A percentile compares a stretch with the other conserved stretches of the same genome.
Conservation (phyloP, 1,140 invertebrate genomes). For the Zaprionus davidi region DNA sequence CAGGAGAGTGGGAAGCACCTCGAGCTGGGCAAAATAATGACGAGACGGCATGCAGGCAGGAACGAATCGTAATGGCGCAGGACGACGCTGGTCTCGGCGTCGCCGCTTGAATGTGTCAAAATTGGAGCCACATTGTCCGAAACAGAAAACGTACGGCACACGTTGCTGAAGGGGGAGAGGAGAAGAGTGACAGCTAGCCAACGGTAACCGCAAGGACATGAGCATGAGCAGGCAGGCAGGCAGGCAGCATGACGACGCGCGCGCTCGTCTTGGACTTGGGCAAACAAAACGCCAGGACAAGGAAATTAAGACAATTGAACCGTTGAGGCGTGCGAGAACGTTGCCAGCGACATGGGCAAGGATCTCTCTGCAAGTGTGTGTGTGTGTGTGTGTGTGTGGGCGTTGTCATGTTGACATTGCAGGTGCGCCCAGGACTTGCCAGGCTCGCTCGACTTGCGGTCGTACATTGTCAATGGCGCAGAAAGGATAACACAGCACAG, state of each 20-base stretch:
- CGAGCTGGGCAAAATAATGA: constrained; percentile 43
- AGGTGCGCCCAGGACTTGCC: constrained; percentile 61
- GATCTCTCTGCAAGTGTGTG: constrained; percentile 14
- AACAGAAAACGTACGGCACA: constrained; percentile 75
- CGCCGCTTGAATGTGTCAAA: constrained; percentile 82
- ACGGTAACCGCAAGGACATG: constrained; percentile 68
- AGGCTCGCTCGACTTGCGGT: constrained; percentile 41
- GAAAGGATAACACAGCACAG: constrained; percentile 69
- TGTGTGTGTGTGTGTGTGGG: constrained; percentile 41
- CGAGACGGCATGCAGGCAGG: constrained; percentile 16
- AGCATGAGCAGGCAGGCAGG: not conserved
- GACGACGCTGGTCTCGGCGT: constrained; percentile 46
- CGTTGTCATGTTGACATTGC: constrained; percentile 77
- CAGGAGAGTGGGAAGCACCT: not conserved
- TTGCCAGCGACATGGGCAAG: constrained; percentile 52
- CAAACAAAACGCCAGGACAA: constrained; percentile 79
- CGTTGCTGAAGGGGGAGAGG: not conserved
- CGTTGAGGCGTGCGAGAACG: constrained; percentile 75
- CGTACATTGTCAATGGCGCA: constrained; percentile 71
- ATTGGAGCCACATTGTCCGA: constrained; percentile 82
- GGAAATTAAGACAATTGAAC: constrained; percentile 82
- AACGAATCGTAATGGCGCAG: constrained; percentile 12
- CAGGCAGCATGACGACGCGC: constrained; percentile 23
- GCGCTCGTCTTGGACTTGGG: constrained; percentile 51
- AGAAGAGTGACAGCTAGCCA: constrained; percentile 30